Conservation (phyloP, 2,888 invertebrate species). For the Plutella xylostella region DNA sequence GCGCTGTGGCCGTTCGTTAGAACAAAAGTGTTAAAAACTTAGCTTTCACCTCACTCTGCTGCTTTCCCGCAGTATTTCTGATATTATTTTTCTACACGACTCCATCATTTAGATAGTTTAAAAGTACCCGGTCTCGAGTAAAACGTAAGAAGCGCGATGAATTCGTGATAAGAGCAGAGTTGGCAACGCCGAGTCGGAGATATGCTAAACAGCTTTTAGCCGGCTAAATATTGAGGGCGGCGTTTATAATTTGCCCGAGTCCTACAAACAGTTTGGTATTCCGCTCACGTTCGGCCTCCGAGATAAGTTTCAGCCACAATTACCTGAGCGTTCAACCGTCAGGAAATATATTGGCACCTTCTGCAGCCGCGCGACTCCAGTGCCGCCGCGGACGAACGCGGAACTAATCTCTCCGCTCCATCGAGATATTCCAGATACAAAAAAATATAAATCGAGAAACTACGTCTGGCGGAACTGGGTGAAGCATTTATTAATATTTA, state of each 20-base stretch:
- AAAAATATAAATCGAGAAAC: background rate
- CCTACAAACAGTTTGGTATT: conserved; percentile 46
- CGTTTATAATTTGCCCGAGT: conserved; percentile 56
- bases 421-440: too few species aligned
- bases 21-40: background rate
- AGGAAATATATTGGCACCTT: conserved; percentile 66
- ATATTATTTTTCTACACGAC: background rate
- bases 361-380: conserved; percentile 32
- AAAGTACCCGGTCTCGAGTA: too few species aligned
- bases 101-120: too few species aligned
- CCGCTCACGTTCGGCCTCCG: conserved; percentile 54
- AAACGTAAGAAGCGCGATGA: too few species aligned
- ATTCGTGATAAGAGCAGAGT: too few species aligned
- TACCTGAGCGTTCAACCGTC: conserved; percentile 64
- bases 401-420: conserved; percentile 33
- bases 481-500: conserved; percentile 1
- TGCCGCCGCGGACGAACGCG: conserved; percentile 32
- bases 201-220: conserved; percentile 19
- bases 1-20: conserved; percentile 10
- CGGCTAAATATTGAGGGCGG: conserved; percentile 21
- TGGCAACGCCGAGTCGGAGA: background rate
- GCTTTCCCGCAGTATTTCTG: background rate
- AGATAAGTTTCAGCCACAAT: conserved; percentile 67
- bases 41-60: background rate
- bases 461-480: background rate